Evolutionary conservation across 2,113 vertebrate genomes (phyloP).

Genomic region (Mirza zaza): DNA sequence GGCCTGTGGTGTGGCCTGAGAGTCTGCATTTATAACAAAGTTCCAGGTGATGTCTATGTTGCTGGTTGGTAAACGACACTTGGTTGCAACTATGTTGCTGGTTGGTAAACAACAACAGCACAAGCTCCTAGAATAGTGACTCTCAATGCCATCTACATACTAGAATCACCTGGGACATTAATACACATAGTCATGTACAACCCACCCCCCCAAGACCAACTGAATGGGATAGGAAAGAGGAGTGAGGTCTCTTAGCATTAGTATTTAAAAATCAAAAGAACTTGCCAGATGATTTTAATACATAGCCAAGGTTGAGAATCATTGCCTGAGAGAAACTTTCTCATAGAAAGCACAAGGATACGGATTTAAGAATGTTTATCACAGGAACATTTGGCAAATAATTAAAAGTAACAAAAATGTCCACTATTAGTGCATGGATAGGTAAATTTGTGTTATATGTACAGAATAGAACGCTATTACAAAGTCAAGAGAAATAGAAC

Average conservation of each 20-base stretch:
- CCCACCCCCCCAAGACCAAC: neutral
- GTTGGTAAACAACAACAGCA: neutral
- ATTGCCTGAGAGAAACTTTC: neutral
- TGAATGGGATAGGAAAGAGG: neutral
- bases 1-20: neutral
- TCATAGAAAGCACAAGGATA: neutral
- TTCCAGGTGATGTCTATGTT: neutral
- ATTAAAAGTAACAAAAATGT: neutral
- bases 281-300: neutral
- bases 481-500: neutral
- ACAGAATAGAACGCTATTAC: neutral
- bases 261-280: neutral
- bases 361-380: neutral
- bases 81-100: neutral
- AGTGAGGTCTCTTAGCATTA: neutral
- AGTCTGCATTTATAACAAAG: neutral
- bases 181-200: neutral
- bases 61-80: neutral
- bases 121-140: neutral
- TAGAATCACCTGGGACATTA: neutral
- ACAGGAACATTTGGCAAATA: neutral
- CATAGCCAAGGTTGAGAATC: neutral
- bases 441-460: neutral
- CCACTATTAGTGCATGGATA: neutral
- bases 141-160: neutral